These are phyloP conservation scores for Venturia canescens DNA, from an alignment of 1,140 invertebrate species.

Conservation along the genomic window DNA sequence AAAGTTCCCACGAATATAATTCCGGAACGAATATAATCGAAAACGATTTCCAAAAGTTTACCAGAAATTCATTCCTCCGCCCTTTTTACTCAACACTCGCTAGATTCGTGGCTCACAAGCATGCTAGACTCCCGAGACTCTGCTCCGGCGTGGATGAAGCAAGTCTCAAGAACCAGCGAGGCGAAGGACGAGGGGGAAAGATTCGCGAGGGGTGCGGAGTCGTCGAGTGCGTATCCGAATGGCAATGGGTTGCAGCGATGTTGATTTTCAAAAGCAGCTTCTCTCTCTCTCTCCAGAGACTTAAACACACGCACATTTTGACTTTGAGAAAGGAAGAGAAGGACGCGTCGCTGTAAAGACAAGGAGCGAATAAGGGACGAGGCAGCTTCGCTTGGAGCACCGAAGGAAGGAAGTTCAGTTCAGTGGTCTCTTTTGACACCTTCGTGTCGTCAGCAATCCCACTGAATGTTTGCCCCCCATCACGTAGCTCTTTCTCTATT, in stretches of 20 bases:
- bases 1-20: no score
- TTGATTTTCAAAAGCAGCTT: not conserved
- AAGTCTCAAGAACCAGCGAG: not conserved
- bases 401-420: constrained; percentile 37
- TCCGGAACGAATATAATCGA: no score
- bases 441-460: constrained; percentile 1
- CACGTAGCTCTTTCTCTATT: not conserved
- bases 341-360: no score
- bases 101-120: no score
- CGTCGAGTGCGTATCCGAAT: not conserved
- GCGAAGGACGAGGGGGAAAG: not conserved
- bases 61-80: no score
- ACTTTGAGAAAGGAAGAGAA: no score
- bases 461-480: not conserved
- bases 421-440: constrained; percentile 41
- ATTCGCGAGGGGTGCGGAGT: not conserved
- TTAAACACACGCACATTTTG: not conserved
- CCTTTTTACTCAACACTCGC: no score
- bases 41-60: no score
- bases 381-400: not conserved
- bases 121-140: no score
- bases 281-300: not conserved
- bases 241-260: not conserved
- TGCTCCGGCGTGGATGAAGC: no score
- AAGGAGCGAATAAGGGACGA: constrained; percentile 43